These are phyloP conservation scores for Rhagonycha lutea DNA, from an alignment of 2,888 invertebrate genomes.

Conservation along the genomic window DNA sequence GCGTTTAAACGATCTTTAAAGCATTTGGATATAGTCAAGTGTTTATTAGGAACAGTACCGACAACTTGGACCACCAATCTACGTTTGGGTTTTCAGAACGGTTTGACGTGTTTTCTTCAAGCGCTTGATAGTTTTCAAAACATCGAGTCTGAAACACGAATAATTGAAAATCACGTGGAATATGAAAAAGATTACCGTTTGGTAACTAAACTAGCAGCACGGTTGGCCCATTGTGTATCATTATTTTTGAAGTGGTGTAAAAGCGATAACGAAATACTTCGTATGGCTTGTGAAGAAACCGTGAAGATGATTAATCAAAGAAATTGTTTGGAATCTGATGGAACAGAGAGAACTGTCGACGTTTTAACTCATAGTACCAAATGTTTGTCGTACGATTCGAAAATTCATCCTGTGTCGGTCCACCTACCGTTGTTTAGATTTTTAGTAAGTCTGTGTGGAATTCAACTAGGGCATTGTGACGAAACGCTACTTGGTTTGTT, in stretches of 20 bases:
- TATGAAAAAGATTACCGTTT: too few relatives aligned
- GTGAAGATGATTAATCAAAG: constrained; percentile 70
- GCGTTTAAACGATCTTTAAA: too few relatives aligned
- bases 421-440: constrained; percentile 92
- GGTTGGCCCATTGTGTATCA: constrained; percentile 86
- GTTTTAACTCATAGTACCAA: constrained; percentile 76
- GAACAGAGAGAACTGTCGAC: constrained; percentile 60
- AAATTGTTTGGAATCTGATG: constrained; percentile 51
- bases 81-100: too few relatives aligned
- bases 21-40: too few relatives aligned
- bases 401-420: constrained; percentile 86
- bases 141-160: too few relatives aligned
- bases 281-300: constrained; percentile 78
- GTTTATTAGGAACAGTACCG: too few relatives aligned
- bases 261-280: constrained; percentile 74
- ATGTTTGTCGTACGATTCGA: constrained; percentile 89
- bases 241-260: constrained; percentile 89
- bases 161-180: too few relatives aligned
- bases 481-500: constrained; percentile 68
- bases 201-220: constrained; percentile 71
- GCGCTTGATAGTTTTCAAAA: too few relatives aligned
- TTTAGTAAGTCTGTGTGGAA: constrained; percentile 83
- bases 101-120: too few relatives aligned
- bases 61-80: too few relatives aligned
- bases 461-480: constrained; percentile 68